Conservation (phyloP, 2,113 vertebrate species). For the Labeo rohita region DNA sequence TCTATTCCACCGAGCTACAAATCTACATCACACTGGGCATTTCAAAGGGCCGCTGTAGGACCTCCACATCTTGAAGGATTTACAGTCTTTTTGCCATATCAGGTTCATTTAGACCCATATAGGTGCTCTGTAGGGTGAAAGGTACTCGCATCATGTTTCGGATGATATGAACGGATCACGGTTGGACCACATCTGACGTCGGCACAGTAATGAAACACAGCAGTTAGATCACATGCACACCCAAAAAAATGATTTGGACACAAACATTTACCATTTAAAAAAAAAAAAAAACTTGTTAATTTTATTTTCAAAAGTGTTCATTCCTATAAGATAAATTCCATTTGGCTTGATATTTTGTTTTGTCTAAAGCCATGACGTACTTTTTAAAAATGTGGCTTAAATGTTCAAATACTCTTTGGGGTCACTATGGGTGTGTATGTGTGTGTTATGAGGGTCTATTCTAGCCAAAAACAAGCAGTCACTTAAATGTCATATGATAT, state of each 20-base stretch:
- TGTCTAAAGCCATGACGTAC: not conserved
- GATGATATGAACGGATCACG: not conserved
- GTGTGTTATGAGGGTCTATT: constrained; percentile 2
- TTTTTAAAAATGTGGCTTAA: not conserved
- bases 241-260: not conserved
- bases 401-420: not conserved
- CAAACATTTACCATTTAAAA: not conserved
- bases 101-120: not conserved
- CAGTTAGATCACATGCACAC: not conserved
- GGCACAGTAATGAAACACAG: not conserved
- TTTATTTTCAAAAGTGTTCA: not conserved
- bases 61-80: constrained; percentile 27
- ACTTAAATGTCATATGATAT: constrained; percentile 5
- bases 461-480: not conserved
- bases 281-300: not conserved
- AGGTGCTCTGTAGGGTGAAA: not conserved
- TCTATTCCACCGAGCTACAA: constrained; percentile 11
- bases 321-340: not conserved
- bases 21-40: constrained; percentile 6
- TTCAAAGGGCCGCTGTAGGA: constrained; percentile 11
- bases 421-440: not conserved
- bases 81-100: not conserved
- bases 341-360: not conserved
- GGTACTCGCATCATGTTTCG: constrained; percentile 15
- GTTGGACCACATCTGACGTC: not conserved